A percentile compares a stretch with the other conserved stretches of the same genome.
phyloP scores from a whole-genome alignment of 2,888 invertebrate species.

The Kuschelorhynchus macadamiae region DNA sequence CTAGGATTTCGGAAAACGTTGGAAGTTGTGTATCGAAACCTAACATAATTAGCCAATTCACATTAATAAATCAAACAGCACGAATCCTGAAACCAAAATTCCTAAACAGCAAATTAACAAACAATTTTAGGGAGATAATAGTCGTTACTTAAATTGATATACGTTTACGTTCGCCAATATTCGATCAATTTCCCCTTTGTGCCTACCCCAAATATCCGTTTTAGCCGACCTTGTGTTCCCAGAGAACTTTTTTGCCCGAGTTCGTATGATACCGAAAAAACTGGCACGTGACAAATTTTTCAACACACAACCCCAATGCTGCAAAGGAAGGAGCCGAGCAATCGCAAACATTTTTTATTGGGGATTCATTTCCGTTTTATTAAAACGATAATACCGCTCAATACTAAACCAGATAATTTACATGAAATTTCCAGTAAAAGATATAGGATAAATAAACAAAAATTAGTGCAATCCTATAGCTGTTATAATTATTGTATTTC shows the following conservation, averaged over 20 bases:
- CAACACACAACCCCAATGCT: not conserved
- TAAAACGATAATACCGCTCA: conserved; percentile 11
- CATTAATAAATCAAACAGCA: conserved; percentile 34
- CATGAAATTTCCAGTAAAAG: no score
- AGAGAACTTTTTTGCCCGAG: conserved; percentile 19
- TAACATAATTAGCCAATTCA: conserved; percentile 26
- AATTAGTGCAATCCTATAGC: no score
- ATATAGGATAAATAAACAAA: no score
- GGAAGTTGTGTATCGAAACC: not conserved
- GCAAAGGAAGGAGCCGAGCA: no score
- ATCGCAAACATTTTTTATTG: no score
- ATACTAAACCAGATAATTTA: conserved; percentile 18
- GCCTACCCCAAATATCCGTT: conserved; percentile 45
- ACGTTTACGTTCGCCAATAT: conserved; percentile 45
- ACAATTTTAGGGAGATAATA: conserved; percentile 46
- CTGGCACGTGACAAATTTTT: no score
- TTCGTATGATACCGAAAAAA: no score
- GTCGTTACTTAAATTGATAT: conserved; percentile 47
- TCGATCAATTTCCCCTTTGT: conserved; percentile 44
- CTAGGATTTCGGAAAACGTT: no score
- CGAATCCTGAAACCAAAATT: conserved; percentile 31
- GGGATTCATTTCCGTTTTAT: not conserved
- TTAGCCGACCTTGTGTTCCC: conserved; percentile 26
- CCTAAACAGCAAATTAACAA: conserved; percentile 46
- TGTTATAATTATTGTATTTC: no score